Percentiles rank a stretch among this genome's conserved stretches.
Evolutionary conservation across 2,888 invertebrate genomes (phyloP).

Genomic region (Gonocerus acuteangulatus): DNA sequence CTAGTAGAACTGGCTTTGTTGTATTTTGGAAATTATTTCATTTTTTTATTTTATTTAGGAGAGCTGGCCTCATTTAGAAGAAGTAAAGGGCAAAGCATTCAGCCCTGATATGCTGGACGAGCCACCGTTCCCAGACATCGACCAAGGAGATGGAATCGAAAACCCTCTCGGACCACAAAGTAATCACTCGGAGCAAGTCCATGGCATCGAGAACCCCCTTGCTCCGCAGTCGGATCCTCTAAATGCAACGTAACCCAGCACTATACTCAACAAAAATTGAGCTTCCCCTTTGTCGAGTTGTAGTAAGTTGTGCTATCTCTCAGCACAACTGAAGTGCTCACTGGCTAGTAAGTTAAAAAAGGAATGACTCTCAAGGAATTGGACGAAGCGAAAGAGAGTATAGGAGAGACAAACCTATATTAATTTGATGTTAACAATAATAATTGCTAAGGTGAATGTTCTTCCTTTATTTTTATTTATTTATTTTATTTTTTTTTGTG

Average conservation of each 20-base stretch:
- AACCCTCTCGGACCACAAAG: conserved; percentile 8
- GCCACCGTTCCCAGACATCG: conserved; percentile 17
- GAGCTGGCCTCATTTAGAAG: conserved; percentile 30
- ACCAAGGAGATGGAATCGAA: conserved; percentile 15
- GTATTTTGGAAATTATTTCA: too few species aligned
- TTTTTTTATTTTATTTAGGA: conserved; percentile 19
- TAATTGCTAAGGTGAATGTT: too few species aligned
- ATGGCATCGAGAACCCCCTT: conserved; percentile 11
- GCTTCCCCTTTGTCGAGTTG: neutral
- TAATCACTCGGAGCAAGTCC: neutral
- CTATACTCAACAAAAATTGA: conserved; percentile 1
- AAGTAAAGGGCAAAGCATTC: conserved; percentile 28
- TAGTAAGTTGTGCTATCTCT: neutral
- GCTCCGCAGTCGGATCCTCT: conserved; percentile 5
- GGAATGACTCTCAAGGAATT: neutral
- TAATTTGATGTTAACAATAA: too few species aligned
- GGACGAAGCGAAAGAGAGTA: too few species aligned
- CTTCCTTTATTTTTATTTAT: too few species aligned
- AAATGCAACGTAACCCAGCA: conserved; percentile 12
- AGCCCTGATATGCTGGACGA: conserved; percentile 32
- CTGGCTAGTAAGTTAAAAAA: neutral
- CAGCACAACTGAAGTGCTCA: neutral
- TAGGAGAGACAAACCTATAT: too few species aligned
- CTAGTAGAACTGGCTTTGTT: too few species aligned
- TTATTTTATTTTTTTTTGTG: too few species aligned